phyloP scores from a whole-genome alignment of 2,113 vertebrate species.

The Strix uralensis region DNA sequence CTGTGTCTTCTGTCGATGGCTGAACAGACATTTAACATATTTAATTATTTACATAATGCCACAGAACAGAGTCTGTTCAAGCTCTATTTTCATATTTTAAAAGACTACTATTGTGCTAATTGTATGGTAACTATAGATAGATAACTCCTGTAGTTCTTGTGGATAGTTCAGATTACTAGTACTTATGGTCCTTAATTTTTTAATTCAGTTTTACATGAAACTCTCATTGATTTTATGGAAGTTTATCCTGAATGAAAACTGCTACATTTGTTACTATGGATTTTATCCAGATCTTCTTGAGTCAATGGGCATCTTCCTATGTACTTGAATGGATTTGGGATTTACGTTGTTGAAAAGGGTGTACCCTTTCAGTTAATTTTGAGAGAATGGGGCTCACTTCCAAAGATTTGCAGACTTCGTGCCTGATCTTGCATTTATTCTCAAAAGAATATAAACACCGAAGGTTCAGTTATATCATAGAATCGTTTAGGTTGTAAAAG shows the following conservation, averaged over 20 bases:
- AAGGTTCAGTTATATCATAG: not conserved
- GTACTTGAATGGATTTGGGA: not conserved
- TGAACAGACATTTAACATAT: not conserved
- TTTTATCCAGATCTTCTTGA: not conserved
- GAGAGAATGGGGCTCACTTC: not conserved
- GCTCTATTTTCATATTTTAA: not conserved
- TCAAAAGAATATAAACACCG: not conserved
- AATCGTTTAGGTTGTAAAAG: too few species aligned
- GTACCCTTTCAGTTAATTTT: not conserved
- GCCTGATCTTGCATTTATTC: not conserved
- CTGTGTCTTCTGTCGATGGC: not conserved
- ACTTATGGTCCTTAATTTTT: not conserved
- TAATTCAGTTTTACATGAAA: not conserved
- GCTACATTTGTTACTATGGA: not conserved
- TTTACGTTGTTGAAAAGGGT: not conserved
- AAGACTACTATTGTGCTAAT: not conserved
- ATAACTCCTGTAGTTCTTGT: not conserved
- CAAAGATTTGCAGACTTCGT: not conserved
- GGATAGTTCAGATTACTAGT: not conserved
- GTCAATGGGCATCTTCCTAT: not conserved
- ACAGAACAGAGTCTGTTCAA: not conserved
- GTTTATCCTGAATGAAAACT: not conserved
- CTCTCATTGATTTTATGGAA: not conserved
- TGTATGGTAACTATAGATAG: not conserved
- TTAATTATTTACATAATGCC: not conserved